Percentiles rank a stretch among this genome's conserved stretches.
phyloP scores from a whole-genome alignment of 2,113 vertebrate species.

The Melierax canorus region DNA sequence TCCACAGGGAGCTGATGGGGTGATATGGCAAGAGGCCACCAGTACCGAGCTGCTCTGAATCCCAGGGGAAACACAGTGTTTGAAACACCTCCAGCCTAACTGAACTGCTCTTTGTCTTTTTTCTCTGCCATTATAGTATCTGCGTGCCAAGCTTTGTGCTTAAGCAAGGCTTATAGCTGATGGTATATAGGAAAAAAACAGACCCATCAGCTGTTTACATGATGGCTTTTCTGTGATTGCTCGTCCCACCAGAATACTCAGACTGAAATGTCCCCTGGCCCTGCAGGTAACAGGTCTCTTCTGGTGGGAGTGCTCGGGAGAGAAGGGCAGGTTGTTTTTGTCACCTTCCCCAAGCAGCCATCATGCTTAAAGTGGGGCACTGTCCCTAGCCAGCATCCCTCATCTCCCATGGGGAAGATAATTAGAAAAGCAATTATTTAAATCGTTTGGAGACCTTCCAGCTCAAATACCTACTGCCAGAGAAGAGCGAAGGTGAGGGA shows the following conservation, averaged over 20 bases:
- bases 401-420: neutral
- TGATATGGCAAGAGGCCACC: accelerated
- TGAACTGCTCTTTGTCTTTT: neutral
- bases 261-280: neutral
- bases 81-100: neutral
- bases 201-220: neutral
- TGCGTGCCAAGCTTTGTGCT: neutral
- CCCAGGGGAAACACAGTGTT: neutral
- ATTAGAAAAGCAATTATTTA: neutral
- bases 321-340: neutral
- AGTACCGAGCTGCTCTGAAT: neutral
- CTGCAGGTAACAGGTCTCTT: neutral
- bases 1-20: neutral
- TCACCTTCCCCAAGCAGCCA: neutral
- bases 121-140: neutral
- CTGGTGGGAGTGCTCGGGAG: neutral
- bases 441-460: neutral
- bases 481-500: neutral
- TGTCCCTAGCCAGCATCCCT: neutral
- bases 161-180: neutral
- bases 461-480: neutral
- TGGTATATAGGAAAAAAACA: neutral
- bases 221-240: neutral
- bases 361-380: accelerated
- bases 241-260: neutral